A percentile compares a stretch with the other conserved stretches of the same genome.
Conservation (phyloP, 2,797 vertebrate genomes). For the Naso thynnoides region DNA sequence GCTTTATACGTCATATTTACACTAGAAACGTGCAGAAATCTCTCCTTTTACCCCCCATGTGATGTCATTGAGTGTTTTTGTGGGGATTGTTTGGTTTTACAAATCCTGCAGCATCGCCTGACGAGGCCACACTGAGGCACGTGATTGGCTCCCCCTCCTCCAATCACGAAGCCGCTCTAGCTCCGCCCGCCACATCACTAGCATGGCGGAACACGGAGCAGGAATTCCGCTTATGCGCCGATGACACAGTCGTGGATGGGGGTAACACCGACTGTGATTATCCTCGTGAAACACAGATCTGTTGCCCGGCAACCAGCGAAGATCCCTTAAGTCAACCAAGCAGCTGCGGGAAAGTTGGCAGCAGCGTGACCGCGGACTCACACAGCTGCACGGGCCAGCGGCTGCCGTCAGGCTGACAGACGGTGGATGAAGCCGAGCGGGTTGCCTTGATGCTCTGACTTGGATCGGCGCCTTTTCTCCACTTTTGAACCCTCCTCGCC, state of each 20-base stretch:
- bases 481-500: neutral
- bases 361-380: neutral
- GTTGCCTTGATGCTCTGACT: conserved; percentile 57
- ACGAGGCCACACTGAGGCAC: conserved; percentile 11
- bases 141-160: conserved; percentile 67
- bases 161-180: conserved; percentile 64
- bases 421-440: conserved; percentile 43
- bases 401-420: conserved; percentile 27
- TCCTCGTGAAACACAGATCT: conserved; percentile 10
- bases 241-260: conserved; percentile 27
- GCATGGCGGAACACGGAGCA: conserved; percentile 71
- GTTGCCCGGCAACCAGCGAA: conserved; percentile 55
- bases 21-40: too few species aligned
- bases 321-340: neutral
- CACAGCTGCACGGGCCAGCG: conserved; percentile 45
- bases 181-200: conserved; percentile 70
- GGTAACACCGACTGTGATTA: conserved; percentile 10
- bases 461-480: conserved; percentile 50
- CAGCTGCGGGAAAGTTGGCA: conserved; percentile 33
- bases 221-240: conserved; percentile 70
- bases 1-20: neutral
- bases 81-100: neutral
- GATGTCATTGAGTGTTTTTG: too few species aligned
- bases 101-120: conserved; percentile 23
- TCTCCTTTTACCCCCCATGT: too few species aligned